Percentiles rank a stretch among this genome's conserved stretches.
These are phyloP conservation scores for Eublepharis macularius DNA, from an alignment of 2,113 vertebrate genomes.

Conservation along the genomic window DNA sequence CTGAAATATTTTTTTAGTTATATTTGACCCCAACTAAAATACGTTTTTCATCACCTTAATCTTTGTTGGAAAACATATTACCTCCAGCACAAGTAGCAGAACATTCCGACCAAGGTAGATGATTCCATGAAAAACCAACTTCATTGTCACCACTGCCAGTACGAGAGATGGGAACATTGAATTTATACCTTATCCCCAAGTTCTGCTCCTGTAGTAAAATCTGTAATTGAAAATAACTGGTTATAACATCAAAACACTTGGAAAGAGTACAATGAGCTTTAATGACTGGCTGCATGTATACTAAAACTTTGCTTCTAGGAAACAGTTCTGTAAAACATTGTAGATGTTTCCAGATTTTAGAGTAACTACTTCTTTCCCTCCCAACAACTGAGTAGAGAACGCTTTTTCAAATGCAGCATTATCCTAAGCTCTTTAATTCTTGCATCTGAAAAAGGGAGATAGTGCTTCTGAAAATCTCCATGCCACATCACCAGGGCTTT, in stretches of 20 bases:
- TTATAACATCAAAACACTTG: slow-evolving; percentile 71
- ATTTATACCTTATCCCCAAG: slow-evolving; percentile 94
- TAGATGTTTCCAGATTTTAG: neutral
- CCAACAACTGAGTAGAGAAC: neutral
- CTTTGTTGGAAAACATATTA: slow-evolving; percentile 70
- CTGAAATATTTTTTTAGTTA: slow-evolving; percentile 72
- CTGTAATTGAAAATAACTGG: slow-evolving; percentile 83
- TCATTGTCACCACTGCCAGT: slow-evolving; percentile 96
- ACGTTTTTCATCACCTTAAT: neutral
- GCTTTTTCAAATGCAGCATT: neutral
- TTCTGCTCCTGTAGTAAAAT: slow-evolving; percentile 98
- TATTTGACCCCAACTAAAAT: slow-evolving; percentile 28
- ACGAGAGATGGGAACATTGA: slow-evolving; percentile 94
- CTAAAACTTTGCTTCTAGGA: neutral
- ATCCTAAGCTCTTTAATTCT: slow-evolving; percentile 1
- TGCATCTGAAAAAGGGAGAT: neutral
- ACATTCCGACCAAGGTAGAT: slow-evolving; percentile 95
- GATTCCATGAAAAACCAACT: slow-evolving; percentile 94
- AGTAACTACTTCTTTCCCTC: neutral
- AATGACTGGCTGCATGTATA: slow-evolving; percentile 10
- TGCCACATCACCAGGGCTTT: no score
- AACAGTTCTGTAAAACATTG: neutral
- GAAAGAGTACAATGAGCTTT: slow-evolving; percentile 51
- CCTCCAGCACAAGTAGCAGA: slow-evolving; percentile 95
- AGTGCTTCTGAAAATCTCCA: neutral